Evolutionary conservation across 1,140 invertebrate species (phyloP).

Genomic region (Microplitis mediator): DNA sequence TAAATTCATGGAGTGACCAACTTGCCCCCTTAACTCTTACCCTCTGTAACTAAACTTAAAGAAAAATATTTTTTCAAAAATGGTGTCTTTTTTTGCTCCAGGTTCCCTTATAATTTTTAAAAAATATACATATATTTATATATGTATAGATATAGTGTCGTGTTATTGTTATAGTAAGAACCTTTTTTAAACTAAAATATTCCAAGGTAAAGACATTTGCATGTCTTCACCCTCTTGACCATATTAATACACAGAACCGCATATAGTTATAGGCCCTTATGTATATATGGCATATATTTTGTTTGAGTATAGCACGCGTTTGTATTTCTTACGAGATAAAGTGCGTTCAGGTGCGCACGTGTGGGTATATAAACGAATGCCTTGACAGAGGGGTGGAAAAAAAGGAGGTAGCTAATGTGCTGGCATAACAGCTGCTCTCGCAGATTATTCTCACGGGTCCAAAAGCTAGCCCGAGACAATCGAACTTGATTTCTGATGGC

Average conservation of each 20-base stretch:
- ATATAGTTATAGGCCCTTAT: background rate
- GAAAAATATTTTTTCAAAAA: no score
- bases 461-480: conserved; percentile 55
- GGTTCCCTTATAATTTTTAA: no score
- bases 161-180: background rate
- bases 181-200: background rate
- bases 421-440: conserved; percentile 48
- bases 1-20: no score
- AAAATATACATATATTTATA: background rate
- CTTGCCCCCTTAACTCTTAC: no score
- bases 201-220: background rate
- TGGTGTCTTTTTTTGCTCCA: no score
- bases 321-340: conserved; percentile 15
- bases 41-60: no score
- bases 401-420: conserved; percentile 9
- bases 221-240: background rate
- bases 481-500: conserved; percentile 51
- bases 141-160: background rate
- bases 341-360: conserved; percentile 29
- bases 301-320: background rate
- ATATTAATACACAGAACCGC: background rate
- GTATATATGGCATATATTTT: background rate
- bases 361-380: conserved; percentile 28
- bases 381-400: conserved; percentile 28
- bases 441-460: conserved; percentile 55